Evolutionary conservation across 2,888 invertebrate genomes (phyloP).

Genomic region (Cataglyphis livida): DNA sequence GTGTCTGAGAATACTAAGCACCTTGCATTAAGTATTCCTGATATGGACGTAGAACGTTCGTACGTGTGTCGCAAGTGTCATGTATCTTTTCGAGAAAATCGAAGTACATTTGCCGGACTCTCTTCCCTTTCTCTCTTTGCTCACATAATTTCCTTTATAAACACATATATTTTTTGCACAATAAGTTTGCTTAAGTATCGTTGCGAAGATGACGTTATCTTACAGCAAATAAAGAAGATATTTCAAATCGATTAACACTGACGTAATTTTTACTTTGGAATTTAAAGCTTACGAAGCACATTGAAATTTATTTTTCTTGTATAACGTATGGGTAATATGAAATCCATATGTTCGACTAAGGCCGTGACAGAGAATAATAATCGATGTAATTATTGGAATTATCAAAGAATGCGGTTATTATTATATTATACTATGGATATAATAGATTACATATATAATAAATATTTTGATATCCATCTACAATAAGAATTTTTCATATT

Average conservation of each 20-base stretch:
- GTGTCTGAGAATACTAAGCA: conserved; percentile 66
- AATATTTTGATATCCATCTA: neutral
- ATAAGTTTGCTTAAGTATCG: neutral
- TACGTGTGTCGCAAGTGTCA: conserved; percentile 71
- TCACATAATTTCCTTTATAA: conserved; percentile 15
- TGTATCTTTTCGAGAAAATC: conserved; percentile 59
- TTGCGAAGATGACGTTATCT: neutral
- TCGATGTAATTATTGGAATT: neutral
- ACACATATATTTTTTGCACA: neutral
- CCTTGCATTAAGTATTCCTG: conserved; percentile 69
- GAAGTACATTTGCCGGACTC: neutral
- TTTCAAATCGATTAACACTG: neutral
- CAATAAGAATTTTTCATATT: neutral
- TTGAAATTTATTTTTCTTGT: conserved; percentile 15
- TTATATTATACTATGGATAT: neutral
- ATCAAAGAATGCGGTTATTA: neutral
- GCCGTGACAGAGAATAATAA: conserved; percentile 31
- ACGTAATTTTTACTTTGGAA: conserved; percentile 18
- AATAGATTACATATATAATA: neutral
- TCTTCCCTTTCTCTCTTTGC: neutral
- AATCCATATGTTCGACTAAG: conserved; percentile 23
- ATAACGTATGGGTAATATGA: conserved; percentile 2
- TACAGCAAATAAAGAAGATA: neutral
- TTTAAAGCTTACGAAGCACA: conserved; percentile 11
- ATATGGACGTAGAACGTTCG: conserved; percentile 61